A percentile compares a stretch with the other conserved stretches of the same genome.
Evolutionary conservation across 2,113 vertebrate species (phyloP).

Genomic region (Engystomops pustulosus): DNA sequence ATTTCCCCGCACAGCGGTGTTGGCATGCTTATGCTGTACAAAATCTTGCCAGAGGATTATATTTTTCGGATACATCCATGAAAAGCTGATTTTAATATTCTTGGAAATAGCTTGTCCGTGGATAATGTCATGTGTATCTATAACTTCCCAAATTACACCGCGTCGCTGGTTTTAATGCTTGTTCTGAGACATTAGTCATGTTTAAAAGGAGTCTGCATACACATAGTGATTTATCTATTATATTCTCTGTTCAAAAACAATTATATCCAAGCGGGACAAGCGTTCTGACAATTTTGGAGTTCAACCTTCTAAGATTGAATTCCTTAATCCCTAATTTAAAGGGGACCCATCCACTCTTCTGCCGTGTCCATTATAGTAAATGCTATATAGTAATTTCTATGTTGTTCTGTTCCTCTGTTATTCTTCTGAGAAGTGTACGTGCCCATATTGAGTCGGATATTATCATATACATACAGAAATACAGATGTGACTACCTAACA

Average conservation of each 20-base stretch:
- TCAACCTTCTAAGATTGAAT: neutral
- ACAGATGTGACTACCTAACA: no score
- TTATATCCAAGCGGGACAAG: neutral
- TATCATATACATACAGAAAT: no score
- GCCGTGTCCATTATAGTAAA: neutral
- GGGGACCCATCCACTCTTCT: neutral
- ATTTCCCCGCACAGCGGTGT: no score
- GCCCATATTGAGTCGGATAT: no score
- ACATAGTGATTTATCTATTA: conserved; percentile 7
- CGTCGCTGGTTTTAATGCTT: neutral
- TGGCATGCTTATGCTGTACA: no score
- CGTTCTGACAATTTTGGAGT: neutral
- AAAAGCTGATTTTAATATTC: neutral
- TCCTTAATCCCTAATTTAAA: neutral
- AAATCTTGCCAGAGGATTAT: neutral
- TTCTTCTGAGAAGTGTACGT: neutral
- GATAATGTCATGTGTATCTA: neutral
- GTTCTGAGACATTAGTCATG: neutral
- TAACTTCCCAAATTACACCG: neutral
- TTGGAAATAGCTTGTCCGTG: neutral
- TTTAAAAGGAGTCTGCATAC: neutral
- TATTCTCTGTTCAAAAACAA: neutral
- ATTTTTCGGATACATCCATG: neutral
- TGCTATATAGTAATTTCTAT: no score
- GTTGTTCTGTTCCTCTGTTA: neutral